Percentiles rank a stretch among this genome's conserved stretches.
Conservation (phyloP, 2,113 vertebrate species). For the Hydrolagus affinis region DNA sequence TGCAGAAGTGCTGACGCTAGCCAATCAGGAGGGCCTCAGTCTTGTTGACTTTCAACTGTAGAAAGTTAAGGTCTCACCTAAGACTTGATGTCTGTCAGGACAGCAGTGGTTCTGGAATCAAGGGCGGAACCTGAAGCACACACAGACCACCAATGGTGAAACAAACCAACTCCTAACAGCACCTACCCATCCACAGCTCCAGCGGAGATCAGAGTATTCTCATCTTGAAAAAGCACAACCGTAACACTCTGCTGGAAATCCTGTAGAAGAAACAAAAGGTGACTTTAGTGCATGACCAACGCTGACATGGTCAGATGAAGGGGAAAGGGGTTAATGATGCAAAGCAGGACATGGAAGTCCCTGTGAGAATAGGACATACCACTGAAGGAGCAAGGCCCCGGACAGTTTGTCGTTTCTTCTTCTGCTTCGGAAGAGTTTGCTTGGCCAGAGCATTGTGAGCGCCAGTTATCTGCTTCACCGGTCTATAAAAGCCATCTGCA, state of each 20-base stretch:
- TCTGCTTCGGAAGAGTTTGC: conserved; percentile 62
- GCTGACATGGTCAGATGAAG: not conserved
- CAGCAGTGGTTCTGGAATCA: no score
- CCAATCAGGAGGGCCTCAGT: no score
- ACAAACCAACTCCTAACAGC: not conserved
- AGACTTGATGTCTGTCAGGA: no score
- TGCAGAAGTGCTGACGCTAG: no score
- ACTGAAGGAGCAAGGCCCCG: conserved; percentile 82
- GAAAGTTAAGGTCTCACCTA: no score
- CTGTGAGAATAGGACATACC: conserved; percentile 55
- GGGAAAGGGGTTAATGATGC: not conserved
- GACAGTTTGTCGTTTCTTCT: conserved; percentile 63
- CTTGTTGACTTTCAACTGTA: no score
- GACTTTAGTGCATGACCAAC: not conserved
- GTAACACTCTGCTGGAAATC: conserved; percentile 94
- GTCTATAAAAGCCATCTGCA: conserved; percentile 89
- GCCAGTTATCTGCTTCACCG: conserved; percentile 86
- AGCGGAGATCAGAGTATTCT: conserved; percentile 82
- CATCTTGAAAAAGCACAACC: conserved; percentile 83
- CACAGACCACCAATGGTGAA: not conserved
- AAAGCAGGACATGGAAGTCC: not conserved
- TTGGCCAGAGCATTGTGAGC: conserved; percentile 82
- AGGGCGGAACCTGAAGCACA: no score
- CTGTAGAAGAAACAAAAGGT: conserved; percentile 45
- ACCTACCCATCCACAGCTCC: conserved; percentile 93